These are phyloP conservation scores for Rallus crepitans DNA, from an alignment of 2,797 vertebrate genomes.

Conservation along the genomic window DNA sequence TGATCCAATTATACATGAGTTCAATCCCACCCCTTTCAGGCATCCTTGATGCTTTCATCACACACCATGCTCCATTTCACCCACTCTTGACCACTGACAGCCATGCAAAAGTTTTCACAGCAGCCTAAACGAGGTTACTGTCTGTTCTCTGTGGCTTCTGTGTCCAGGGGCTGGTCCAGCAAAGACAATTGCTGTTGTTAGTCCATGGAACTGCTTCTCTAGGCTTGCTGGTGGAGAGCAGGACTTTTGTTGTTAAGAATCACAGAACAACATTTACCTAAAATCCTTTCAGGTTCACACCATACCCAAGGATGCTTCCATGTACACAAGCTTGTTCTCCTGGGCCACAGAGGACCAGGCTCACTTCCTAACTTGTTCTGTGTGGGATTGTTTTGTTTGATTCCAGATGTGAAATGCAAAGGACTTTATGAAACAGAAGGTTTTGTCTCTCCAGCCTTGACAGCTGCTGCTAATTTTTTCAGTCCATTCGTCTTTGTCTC, in stretches of 20 bases:
- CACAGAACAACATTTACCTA: not conserved
- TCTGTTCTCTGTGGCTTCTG: not conserved
- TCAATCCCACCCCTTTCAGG: not conserved
- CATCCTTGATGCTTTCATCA: too few species aligned
- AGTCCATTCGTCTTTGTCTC: not conserved
- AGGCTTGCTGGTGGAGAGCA: not conserved
- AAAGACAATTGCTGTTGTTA: not conserved
- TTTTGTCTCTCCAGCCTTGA: not conserved
- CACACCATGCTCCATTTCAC: not conserved
- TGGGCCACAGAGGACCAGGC: not conserved
- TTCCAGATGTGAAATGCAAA: not conserved
- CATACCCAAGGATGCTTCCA: not conserved
- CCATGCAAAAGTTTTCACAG: not conserved
- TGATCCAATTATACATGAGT: accelerated
- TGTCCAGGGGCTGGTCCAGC: not conserved
- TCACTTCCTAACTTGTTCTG: not conserved
- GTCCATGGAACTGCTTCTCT: not conserved
- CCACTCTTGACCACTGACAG: not conserved
- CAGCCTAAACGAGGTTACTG: not conserved
- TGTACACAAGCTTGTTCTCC: not conserved
- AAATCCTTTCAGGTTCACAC: not conserved
- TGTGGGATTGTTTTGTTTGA: not conserved
- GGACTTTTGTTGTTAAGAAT: not conserved
- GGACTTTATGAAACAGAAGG: not conserved
- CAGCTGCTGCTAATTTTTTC: not conserved